Percentiles rank a stretch among this genome's conserved stretches.
These are phyloP conservation scores for Rhimphoctona megacephalus DNA, from an alignment of 2,888 invertebrate species.

Conservation along the genomic window DNA sequence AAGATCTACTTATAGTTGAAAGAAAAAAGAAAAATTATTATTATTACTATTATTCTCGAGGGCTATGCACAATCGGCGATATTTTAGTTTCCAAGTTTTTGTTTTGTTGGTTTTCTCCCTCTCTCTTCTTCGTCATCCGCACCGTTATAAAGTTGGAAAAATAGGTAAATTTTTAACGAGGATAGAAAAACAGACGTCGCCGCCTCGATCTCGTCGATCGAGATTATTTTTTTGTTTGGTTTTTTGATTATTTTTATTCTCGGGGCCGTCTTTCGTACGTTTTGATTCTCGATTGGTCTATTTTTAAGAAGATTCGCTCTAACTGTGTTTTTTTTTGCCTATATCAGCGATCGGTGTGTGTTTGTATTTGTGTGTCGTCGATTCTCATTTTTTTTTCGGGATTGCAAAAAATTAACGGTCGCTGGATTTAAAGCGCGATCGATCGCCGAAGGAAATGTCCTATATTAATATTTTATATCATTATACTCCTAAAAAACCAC, in stretches of 20 bases:
- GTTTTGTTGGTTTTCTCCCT: constrained; percentile 16
- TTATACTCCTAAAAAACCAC: constrained; percentile 47
- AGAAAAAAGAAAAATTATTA: constrained; percentile 37
- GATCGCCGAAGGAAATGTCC: constrained; percentile 54
- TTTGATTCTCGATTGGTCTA: constrained; percentile 34
- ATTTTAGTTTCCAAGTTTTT: constrained; percentile 32
- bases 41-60: constrained; percentile 24
- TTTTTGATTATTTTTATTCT: constrained; percentile 22
- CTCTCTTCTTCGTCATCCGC: constrained; percentile 56
- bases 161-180: constrained; percentile 76
- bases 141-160: constrained; percentile 81
- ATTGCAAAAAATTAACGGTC: constrained; percentile 60
- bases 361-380: neutral
- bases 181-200: constrained; percentile 56
- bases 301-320: constrained; percentile 46
- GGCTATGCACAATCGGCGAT: constrained; percentile 53
- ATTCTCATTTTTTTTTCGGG: constrained; percentile 8
- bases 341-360: constrained; percentile 33
- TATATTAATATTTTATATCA: constrained; percentile 31
- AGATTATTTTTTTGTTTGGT: constrained; percentile 30
- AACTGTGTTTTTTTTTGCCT: constrained; percentile 42
- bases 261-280: constrained; percentile 23
- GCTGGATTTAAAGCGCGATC: constrained; percentile 43
- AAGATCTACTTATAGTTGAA: constrained; percentile 59
- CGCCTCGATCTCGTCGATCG: constrained; percentile 41